Percentiles rank a stretch among this genome's conserved stretches.
These are phyloP conservation scores for Gallinago media DNA, from an alignment of 2,113 vertebrate genomes.

Conservation along the genomic window DNA sequence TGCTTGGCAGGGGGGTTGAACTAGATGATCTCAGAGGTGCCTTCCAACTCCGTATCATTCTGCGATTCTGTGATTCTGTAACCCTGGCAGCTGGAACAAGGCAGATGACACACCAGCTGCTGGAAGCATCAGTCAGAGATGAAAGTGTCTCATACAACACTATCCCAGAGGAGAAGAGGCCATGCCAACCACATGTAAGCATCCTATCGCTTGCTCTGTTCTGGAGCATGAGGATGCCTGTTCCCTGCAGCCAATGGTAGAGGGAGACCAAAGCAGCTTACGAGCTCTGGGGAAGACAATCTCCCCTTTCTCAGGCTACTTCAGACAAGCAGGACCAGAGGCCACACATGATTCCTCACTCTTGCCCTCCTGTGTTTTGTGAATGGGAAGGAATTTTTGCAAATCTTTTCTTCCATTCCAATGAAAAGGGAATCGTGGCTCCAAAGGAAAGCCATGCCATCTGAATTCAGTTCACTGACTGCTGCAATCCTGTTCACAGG, in stretches of 20 bases:
- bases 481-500: not conserved
- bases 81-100: not conserved
- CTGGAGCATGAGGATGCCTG: not conserved
- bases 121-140: not conserved
- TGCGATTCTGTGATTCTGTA: too few relatives aligned
- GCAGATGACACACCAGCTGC: fast-evolving
- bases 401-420: not conserved
- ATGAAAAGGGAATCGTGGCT: not conserved
- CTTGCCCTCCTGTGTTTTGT: not conserved
- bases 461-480: not conserved
- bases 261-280: not conserved
- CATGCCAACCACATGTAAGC: not conserved
- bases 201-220: not conserved
- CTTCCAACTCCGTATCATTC: too few relatives aligned
- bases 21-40: too few relatives aligned
- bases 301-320: not conserved
- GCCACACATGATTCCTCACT: not conserved
- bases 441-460: not conserved
- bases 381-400: not conserved
- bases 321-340: not conserved
- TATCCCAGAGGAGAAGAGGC: not conserved
- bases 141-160: not conserved
- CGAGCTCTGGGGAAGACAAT: not conserved
- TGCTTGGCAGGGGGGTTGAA: too few relatives aligned
- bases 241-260: not conserved